Evolutionary conservation across 2,888 invertebrate species (phyloP).

Genomic region (Leucophenga maculata): DNA sequence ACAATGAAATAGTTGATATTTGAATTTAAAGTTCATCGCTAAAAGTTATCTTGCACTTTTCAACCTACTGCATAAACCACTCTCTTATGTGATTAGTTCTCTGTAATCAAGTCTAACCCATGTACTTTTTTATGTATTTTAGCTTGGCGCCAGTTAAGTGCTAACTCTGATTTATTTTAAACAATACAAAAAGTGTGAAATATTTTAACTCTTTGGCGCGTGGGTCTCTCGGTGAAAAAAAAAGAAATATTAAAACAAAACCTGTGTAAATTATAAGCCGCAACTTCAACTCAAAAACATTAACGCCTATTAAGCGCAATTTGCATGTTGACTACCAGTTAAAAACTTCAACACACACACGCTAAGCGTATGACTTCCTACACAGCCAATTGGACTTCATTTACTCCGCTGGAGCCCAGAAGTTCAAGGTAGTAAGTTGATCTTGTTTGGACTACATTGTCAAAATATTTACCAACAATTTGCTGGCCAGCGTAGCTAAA

Average conservation of each 20-base stretch:
- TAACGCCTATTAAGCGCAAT: constrained; percentile 58
- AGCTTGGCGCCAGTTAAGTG: background rate
- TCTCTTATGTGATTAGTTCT: too few species aligned
- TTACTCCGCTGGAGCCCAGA: background rate
- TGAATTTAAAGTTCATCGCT: too few species aligned
- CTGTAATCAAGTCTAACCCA: background rate
- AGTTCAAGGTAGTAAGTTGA: constrained; percentile 61
- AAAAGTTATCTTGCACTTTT: too few species aligned
- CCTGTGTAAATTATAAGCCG: constrained; percentile 16
- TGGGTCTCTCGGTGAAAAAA: constrained; percentile 39
- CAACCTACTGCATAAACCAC: too few species aligned
- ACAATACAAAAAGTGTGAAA: constrained; percentile 26
- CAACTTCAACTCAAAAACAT: constrained; percentile 45
- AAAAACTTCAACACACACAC: constrained; percentile 3
- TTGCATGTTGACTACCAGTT: constrained; percentile 42
- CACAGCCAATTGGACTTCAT: background rate
- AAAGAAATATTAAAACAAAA: constrained; percentile 3
- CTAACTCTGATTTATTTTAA: constrained; percentile 18
- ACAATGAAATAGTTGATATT: too few species aligned
- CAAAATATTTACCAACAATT: constrained; percentile 27
- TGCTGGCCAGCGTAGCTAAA: too few species aligned
- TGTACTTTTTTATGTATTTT: background rate
- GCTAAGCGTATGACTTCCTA: background rate
- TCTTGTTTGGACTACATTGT: constrained; percentile 25
- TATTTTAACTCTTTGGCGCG: constrained; percentile 48